Evolutionary conservation across 2,113 vertebrate species (phyloP), one percentile per base, ranked within the genome.

Genomic region (Crotalus horridus): DNA sequence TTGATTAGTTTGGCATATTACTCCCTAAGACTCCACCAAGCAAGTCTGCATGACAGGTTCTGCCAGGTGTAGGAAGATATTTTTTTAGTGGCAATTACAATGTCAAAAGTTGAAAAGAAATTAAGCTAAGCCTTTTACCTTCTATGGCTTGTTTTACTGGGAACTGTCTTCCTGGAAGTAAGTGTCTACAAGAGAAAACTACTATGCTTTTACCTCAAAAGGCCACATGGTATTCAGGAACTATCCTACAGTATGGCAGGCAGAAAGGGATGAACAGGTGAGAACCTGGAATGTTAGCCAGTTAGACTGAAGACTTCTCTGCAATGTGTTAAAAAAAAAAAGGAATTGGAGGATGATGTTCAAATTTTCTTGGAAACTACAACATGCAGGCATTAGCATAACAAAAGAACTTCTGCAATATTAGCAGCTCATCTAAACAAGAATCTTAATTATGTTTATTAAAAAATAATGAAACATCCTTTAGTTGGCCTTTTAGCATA

Each of bases 1-100:
- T n/a, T 8, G 87, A 89, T 87, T 96, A 93, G 94, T 93, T 94
- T 91, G 92, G 94, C 93, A 92, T 92, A 96, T 96, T 95, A 95
- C 39, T 93, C 58, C 7, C 48, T 87, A 46, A 54, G 56, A 94
- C 95, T 92, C 92, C 95, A 96, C 96, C 95, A 94, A 95, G 61
- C 74, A 91, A 74, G 89, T 95, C 6, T 90, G 94, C 54, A 29
- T 0, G 94, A 96, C 95, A 94, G 12, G 89, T 95, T 93, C 0
- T 29, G 93, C 95, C 94, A 61, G 33, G 6, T 54, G 56, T 15
- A 94, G 96, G 96, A 96, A 96, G 96, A 95, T 95, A 61, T 95
- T 92, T 94, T 94, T 90, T 89, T 39, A 39, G 33, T 2, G 39
- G 81, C 92, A 21, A 91, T 93, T 91, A 46, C 89, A 93, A 93